Percentiles rank a stretch among this genome's conserved stretches.
Evolutionary conservation across 2,797 vertebrate genomes (phyloP).

Genomic region (Aeoliscus strigatus): DNA sequence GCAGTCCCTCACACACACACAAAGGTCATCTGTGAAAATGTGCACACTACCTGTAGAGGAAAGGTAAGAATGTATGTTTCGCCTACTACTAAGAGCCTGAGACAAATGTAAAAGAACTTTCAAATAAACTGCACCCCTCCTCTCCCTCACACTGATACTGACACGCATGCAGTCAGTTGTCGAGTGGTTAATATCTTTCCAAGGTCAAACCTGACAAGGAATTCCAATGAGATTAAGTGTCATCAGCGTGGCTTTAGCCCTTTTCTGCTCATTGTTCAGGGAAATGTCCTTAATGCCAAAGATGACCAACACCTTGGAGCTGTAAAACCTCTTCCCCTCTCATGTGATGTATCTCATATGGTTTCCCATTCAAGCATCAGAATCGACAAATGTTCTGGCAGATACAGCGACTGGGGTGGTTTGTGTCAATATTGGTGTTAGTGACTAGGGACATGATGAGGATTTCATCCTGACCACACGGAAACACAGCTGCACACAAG

Average conservation of each 20-base stretch:
- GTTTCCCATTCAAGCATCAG: slow-evolving; percentile 13
- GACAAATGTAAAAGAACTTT: slow-evolving; percentile 2
- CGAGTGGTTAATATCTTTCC: slow-evolving; percentile 67
- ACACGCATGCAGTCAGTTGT: slow-evolving; percentile 53
- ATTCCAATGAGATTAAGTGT: slow-evolving; percentile 82
- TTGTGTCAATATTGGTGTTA: not conserved
- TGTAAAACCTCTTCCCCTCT: slow-evolving; percentile 38
- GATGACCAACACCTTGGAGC: slow-evolving; percentile 50
- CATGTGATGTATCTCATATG: slow-evolving; percentile 21
- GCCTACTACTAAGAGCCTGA: too few species aligned
- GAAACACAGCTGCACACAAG: too few species aligned
- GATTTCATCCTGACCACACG: not conserved
- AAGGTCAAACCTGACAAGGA: slow-evolving; percentile 74
- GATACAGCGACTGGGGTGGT: slow-evolving; percentile 3
- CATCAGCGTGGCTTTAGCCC: slow-evolving; percentile 70
- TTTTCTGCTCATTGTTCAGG: slow-evolving; percentile 75
- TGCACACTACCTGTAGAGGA: too few species aligned
- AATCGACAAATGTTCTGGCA: slow-evolving; percentile 15
- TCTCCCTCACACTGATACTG: slow-evolving; percentile 13
- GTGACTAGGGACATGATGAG: not conserved
- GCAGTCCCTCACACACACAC: too few species aligned
- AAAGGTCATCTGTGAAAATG: too few species aligned
- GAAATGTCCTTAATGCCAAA: slow-evolving; percentile 57
- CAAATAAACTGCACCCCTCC: slow-evolving; percentile 2
- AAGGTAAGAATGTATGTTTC: too few species aligned